Conservation (phyloP, 2,888 invertebrate genomes). For the Polydrusus pterygomalis region DNA sequence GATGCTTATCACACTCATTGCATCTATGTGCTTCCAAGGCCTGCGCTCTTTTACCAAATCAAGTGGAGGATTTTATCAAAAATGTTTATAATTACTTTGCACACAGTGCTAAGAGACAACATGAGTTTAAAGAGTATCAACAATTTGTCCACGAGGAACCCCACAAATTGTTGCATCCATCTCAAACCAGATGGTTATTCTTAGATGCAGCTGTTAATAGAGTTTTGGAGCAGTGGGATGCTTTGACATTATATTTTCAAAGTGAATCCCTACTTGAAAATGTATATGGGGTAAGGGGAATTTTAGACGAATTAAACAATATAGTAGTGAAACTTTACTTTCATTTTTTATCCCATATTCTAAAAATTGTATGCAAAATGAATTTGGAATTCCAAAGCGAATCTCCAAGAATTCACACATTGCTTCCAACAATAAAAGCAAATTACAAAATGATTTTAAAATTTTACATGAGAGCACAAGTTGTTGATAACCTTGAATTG, state of each 20-base stretch:
- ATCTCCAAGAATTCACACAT: not conserved
- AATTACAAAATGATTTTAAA: not conserved
- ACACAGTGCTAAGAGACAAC: conserved; percentile 18
- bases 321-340: not conserved
- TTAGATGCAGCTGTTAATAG: conserved; percentile 29
- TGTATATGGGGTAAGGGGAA: not conserved
- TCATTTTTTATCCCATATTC: not conserved
- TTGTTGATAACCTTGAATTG: too few species aligned
- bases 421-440: not conserved
- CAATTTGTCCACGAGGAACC: conserved; percentile 11
- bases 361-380: conserved; percentile 15
- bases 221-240: conserved; percentile 37
- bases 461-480: not conserved
- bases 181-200: conserved; percentile 27
- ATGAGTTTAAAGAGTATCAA: conserved; percentile 8
- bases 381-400: conserved; percentile 23
- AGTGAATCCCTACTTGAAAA: conserved; percentile 5
- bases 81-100: conserved; percentile 34
- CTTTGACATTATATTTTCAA: conserved; percentile 14
- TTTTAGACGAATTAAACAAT: not conserved
- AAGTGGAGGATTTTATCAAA: conserved; percentile 28
- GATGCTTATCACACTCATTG: conserved; percentile 30
- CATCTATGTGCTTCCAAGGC: conserved; percentile 37
- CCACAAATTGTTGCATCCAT: conserved; percentile 16
- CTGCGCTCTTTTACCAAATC: conserved; percentile 16